phyloP scores from a whole-genome alignment of 1,140 invertebrate species.

The Andrena cerasifolii region DNA sequence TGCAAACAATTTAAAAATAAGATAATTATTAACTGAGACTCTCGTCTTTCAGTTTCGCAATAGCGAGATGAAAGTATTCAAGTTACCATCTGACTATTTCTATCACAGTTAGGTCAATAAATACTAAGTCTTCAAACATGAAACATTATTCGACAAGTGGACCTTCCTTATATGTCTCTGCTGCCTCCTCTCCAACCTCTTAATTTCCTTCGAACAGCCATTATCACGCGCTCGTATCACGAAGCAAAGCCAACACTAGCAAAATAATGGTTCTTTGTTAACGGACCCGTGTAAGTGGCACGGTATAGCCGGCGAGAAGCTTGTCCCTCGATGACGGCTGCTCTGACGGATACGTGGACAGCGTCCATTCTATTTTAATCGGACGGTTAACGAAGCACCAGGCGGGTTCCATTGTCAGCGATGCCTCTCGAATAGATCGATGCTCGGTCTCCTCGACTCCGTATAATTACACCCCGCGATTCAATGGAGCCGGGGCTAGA shows the following conservation, averaged over 20 bases:
- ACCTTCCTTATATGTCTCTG: no score
- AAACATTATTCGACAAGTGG: no score
- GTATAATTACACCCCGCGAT: slow-evolving; percentile 64
- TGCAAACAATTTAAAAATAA: no score
- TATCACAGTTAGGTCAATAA: no score
- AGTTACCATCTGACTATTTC: no score
- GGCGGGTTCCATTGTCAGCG: slow-evolving; percentile 59
- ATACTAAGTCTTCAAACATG: no score
- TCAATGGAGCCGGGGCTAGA: slow-evolving; percentile 49
- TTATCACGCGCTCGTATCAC: background rate
- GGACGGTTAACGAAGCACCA: slow-evolving; percentile 67
- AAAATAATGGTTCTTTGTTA: slow-evolving; percentile 41
- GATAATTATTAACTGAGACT: no score
- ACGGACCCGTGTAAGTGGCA: slow-evolving; percentile 23
- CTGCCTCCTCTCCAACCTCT: background rate
- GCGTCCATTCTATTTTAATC: slow-evolving; percentile 64
- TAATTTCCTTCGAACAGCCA: background rate
- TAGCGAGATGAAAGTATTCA: no score
- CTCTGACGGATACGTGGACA: slow-evolving; percentile 39
- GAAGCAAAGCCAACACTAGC: slow-evolving; percentile 5
- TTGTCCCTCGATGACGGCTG: slow-evolving; percentile 23
- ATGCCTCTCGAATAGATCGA: slow-evolving; percentile 57
- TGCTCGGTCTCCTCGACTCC: slow-evolving; percentile 55
- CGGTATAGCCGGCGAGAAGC: slow-evolving; percentile 18
- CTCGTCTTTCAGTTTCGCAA: no score